phyloP scores from a whole-genome alignment of 2,113 vertebrate species.

The Oreochromis tanganicae region DNA sequence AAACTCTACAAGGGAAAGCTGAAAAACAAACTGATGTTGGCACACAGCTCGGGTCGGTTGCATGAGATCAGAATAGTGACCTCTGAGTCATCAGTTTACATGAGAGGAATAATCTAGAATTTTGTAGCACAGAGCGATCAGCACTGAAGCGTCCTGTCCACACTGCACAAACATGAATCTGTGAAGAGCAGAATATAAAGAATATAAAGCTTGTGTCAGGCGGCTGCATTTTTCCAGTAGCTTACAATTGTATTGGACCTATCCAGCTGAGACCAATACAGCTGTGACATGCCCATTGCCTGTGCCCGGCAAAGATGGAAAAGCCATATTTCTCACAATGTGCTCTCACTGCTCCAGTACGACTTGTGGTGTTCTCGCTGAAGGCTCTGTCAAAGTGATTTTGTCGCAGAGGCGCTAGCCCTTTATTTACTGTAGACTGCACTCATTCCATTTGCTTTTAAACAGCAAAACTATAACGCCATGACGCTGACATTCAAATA shows the following conservation, averaged over 20 bases:
- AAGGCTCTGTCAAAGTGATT: constrained; percentile 2
- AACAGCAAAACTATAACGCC: not conserved
- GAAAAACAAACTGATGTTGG: not conserved
- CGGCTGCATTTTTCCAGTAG: not conserved
- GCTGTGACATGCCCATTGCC: not conserved
- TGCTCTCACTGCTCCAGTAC: not conserved
- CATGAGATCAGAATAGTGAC: not conserved
- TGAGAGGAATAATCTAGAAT: not conserved
- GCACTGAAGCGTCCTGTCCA: not conserved
- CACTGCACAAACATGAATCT: not conserved
- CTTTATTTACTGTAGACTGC: not conserved
- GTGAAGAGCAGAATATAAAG: not conserved
- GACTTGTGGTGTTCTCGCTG: not conserved
- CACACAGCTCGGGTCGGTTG: not conserved
- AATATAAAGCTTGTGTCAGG: not conserved
- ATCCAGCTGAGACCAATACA: constrained; percentile 34
- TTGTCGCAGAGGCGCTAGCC: not conserved
- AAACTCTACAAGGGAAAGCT: not conserved
- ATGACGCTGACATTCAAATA: not conserved
- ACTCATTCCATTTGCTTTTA: not conserved
- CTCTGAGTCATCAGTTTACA: not conserved
- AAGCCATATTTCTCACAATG: constrained; percentile 1
- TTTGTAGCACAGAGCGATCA: not conserved
- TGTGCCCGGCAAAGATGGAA: not conserved
- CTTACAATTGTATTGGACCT: constrained; percentile 5